Base-by-base conservation (phyloP, 2,888 invertebrate genomes). In the Pammene aurita region DNA sequence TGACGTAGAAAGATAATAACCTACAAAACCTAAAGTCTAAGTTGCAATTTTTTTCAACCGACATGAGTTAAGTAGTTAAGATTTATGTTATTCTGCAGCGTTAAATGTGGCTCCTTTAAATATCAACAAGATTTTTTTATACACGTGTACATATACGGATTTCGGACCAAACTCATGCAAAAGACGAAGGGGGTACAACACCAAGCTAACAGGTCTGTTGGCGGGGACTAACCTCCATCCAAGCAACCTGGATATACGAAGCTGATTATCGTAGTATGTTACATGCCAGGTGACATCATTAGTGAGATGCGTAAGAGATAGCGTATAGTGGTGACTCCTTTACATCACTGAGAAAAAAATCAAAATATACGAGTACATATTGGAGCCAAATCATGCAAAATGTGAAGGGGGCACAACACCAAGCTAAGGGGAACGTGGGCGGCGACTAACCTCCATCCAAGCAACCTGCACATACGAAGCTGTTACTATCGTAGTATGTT, bases 371-470 rank as follows among this genome's bases (percentile, higher is more conserved):
- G 16, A 16, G 5, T n/a, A 10, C 4, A 18, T 11, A 16, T 41
- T 6, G 18, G 5, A 16, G 13, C 18, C 13, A 14, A 48, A 67
- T 62, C 71, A 71, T 72, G 72, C 72, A 74, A 57, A 74, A 73
- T 57, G 72, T 72, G 71, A 72, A 75, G 72, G 46, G 64, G 41
- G 56, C 76, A 85, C 80, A 81, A 82, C 82, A 82, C 70, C 73
- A 75, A 75, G 76, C 72, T 76, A 77, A 78, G 77, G 70, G 71
- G 73, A 83, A 82, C 84, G 84, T 82, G 84, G 73, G 74, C 75
- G 72, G 73, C 74, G 80, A 94, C 94, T 94, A 87, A 94, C 94
- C 94, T 94, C 93, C 85, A 92, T 94, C 94, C 94, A 94, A 90
- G 94, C 94, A 87, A 94, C 93, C 94, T 94, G 93, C 87, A 78